phyloP scores from a whole-genome alignment of 1,140 invertebrate species.

The Scaptomyza graminum region DNA sequence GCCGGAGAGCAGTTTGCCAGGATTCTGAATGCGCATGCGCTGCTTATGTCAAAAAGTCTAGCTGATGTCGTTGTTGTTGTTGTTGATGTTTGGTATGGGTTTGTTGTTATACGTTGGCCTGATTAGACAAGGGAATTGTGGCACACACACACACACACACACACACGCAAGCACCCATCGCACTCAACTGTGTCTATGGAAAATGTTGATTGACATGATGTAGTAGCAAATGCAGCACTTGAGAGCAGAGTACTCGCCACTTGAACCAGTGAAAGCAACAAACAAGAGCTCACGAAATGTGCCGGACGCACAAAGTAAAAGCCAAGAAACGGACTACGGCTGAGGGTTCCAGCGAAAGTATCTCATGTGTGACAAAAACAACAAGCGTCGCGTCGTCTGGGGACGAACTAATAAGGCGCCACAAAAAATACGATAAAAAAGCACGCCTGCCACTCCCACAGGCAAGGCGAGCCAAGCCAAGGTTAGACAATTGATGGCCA shows the following conservation, averaged over 20 bases:
- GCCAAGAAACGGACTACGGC: background rate
- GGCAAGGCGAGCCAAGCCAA: constrained; percentile 68
- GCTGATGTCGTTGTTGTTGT: constrained; percentile 10
- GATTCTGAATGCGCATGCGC: constrained; percentile 52
- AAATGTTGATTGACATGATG: constrained; percentile 63
- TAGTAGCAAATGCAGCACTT: constrained; percentile 58
- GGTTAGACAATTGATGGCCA: constrained; percentile 54
- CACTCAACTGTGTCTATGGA: constrained; percentile 24
- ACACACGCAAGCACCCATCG: constrained; percentile 5
- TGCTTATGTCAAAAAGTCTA: constrained; percentile 55
- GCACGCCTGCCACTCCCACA: constrained; percentile 13
- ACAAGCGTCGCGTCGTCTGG: constrained; percentile 45
- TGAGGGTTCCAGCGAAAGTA: constrained; percentile 5
- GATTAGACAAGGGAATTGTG: constrained; percentile 52
- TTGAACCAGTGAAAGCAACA: constrained; percentile 7
- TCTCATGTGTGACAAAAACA: constrained; percentile 39
- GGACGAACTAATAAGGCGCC: constrained; percentile 65
- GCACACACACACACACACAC: constrained; percentile 22
- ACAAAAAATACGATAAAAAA: constrained; percentile 37
- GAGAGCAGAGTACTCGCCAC: constrained; percentile 29
- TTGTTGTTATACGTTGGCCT: constrained; percentile 68
- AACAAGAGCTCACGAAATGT: too few species aligned
- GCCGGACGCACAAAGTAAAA: background rate
- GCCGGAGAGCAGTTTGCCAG: background rate
- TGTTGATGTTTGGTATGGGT: constrained; percentile 42